Evolutionary conservation across 2,113 vertebrate species (phyloP).

Genomic region (Orthonyx spaldingii): DNA sequence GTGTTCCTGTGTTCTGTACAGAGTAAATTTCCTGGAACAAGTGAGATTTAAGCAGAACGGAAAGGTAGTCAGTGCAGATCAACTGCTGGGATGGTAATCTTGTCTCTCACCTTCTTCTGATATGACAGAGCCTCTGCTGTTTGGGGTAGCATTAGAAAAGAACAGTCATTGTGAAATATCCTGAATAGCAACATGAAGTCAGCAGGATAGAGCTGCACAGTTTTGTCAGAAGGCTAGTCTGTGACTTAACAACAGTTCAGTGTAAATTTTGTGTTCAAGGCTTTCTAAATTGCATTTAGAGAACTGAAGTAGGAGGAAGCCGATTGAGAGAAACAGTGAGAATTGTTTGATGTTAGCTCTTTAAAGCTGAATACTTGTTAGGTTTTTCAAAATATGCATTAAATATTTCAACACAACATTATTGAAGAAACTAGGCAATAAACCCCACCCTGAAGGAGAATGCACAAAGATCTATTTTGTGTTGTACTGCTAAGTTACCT

Average conservation of each 20-base stretch:
- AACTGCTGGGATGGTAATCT: background rate
- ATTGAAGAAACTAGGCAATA: background rate
- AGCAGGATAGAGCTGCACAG: background rate
- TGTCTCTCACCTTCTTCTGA: background rate
- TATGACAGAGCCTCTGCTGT: background rate
- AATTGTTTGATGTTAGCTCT: background rate
- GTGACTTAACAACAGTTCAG: background rate
- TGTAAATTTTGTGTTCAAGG: background rate
- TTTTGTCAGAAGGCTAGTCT: background rate
- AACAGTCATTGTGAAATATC: background rate
- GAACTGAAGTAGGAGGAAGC: background rate
- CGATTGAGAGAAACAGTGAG: background rate
- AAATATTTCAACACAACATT: background rate
- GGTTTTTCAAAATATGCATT: background rate
- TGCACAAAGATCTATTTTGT: background rate
- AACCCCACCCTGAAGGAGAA: background rate
- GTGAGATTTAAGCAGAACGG: background rate
- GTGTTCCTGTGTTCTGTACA: background rate
- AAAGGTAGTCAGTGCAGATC: rapidly evolving
- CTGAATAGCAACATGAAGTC: background rate
- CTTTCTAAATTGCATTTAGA: background rate
- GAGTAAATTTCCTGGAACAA: background rate
- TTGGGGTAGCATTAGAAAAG: background rate
- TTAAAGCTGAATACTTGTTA: background rate
- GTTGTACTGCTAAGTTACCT: background rate